These are phyloP conservation scores for Eurytemora carolleeae DNA, from an alignment of 1,140 invertebrate genomes.

Conservation along the genomic window DNA sequence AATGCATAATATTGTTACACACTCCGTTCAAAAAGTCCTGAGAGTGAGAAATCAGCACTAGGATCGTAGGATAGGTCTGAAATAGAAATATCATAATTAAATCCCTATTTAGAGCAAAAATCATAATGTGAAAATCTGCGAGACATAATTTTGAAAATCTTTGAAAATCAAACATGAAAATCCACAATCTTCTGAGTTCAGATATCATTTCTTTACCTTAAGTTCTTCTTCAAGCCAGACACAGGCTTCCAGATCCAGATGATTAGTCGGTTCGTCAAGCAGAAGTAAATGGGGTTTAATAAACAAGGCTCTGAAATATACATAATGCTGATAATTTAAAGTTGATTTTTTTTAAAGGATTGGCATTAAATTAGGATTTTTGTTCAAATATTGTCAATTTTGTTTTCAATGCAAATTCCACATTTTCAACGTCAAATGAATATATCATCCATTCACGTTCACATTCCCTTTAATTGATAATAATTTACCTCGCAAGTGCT, in stretches of 20 bases:
- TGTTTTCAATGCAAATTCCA: no score
- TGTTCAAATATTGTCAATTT: no score
- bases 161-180: neutral
- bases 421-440: neutral
- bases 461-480: no score
- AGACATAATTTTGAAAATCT: neutral
- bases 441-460: constrained; percentile 25
- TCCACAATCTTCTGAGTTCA: constrained; percentile 35
- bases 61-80: constrained; percentile 68
- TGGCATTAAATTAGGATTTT: no score
- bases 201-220: no score
- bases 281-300: constrained; percentile 32
- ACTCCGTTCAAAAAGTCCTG: constrained; percentile 99
- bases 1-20: constrained; percentile 94
- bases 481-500: no score
- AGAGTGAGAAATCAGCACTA: constrained; percentile 97
- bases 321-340: no score
- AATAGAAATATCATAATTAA: constrained; percentile 23
- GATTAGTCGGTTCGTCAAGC: constrained; percentile 43
- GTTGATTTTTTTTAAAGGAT: no score
- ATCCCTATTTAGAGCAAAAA: no score
- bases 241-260: constrained; percentile 67
- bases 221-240: constrained; percentile 98
- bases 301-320: constrained; percentile 31
- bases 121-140: neutral